A percentile compares a stretch with the other conserved stretches of the same genome.
Evolutionary conservation across 2,888 invertebrate species (phyloP).

Genomic region (Caenorhabditis zanzibari): DNA sequence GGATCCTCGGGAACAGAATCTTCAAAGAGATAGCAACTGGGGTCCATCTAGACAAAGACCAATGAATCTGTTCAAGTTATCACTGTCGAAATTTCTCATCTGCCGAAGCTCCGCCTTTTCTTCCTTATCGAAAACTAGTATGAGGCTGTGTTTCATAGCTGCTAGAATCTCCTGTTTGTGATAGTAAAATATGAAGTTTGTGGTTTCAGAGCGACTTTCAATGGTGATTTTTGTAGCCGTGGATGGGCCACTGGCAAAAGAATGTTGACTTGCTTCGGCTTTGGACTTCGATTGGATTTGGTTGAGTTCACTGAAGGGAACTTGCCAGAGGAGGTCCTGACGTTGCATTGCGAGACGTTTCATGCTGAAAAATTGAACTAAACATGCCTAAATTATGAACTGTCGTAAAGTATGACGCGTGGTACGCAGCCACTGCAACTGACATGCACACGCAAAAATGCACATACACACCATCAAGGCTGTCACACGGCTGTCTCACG

Average conservation of each 20-base stretch:
- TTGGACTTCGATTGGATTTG: conserved; percentile 35
- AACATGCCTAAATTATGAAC: no score
- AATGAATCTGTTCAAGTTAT: conserved; percentile 80
- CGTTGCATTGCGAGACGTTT: conserved; percentile 63
- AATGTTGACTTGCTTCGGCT: conserved; percentile 29
- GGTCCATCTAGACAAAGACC: conserved; percentile 79
- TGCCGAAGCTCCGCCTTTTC: conserved; percentile 50
- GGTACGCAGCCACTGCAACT: no score
- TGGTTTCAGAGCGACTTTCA: conserved; percentile 55
- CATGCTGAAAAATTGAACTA: conserved; percentile 56
- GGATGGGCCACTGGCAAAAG: conserved; percentile 43
- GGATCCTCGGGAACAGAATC: conserved; percentile 76
- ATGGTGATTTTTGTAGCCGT: conserved; percentile 41
- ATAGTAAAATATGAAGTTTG: conserved; percentile 56
- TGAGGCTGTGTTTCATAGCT: conserved; percentile 54
- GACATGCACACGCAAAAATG: no score
- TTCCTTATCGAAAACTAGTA: conserved; percentile 20
- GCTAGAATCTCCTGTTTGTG: conserved; percentile 44
- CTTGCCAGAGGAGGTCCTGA: conserved; percentile 69
- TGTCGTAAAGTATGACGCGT: no score
- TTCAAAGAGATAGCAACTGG: conserved; percentile 75
- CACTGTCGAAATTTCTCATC: conserved; percentile 74
- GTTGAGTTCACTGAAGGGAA: conserved; percentile 52
- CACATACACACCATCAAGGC: no score
- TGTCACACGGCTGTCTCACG: no score